Evolutionary conservation across 2,797 vertebrate genomes (phyloP), one percentile per base, ranked within the genome.

Genomic region (Microctenopoma steveboyesi): DNA sequence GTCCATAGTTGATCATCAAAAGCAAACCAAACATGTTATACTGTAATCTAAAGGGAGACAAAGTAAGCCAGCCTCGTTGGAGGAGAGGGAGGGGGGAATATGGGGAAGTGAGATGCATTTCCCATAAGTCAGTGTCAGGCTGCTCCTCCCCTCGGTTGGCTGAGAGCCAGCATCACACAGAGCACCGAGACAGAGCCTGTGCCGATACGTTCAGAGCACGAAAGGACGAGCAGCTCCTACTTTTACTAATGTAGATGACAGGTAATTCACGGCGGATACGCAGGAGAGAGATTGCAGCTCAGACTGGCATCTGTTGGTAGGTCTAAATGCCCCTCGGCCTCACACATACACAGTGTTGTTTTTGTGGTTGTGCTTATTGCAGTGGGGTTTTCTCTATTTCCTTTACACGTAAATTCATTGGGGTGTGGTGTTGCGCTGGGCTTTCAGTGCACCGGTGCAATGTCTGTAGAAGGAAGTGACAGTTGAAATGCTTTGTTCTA

Each of bases 91-190:
- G 81, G 83, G 84, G 67, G 73, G 78, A 60, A 56, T 82, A 88
- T 87, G 90, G 89, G 92, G 93, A 94, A 93, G 79, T 77, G 87
- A 89, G 86, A 89, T 88, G 84, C 87, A 89, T 93, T 95, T 95
- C 94, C 93, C 85, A 93, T 94, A 94, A 94, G 87, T 92, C 88
- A 86, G 57, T 74, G 70, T 78, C 57, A 69, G 77, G 82, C 80
- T 72, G 85, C 89, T 90, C 86, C 91, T 79, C 90, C 86, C 72
- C 51, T 64, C 25, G 1, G 35, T 67, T 92, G 90, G 91, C 91
- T 11, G 47, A 25, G 69, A 79, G 89, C 88, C 77, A 86, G 74
- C 74, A 80, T 74, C 67, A 55, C 66, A 79, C 64, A 70, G 54
- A 71, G 72, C 13, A 61, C 59, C 27, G 10, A 68, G 61, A 74